Conservation (phyloP, 2,888 invertebrate species). For the Conus canariensis region DNA sequence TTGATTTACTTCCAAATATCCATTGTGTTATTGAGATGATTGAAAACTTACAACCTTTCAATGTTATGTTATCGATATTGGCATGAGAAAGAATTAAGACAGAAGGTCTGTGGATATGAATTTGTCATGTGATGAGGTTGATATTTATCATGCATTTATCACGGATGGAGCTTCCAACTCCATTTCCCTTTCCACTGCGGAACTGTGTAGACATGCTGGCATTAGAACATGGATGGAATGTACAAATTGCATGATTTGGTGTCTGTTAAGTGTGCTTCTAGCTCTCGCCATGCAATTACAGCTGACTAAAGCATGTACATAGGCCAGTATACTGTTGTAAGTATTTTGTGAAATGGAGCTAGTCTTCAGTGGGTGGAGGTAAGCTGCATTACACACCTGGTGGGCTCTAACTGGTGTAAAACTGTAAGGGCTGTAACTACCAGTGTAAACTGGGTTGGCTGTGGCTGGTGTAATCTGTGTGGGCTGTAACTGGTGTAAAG, state of each 20-base stretch:
- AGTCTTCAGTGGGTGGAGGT: not conserved
- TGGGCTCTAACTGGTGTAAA: too few relatives aligned
- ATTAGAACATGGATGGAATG: too few relatives aligned
- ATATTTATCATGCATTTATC: too few relatives aligned
- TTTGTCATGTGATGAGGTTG: not conserved
- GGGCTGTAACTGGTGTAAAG: not conserved
- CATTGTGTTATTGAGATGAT: not conserved
- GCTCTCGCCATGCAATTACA: not conserved
- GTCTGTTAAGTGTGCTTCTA: too few relatives aligned
- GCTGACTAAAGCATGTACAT: conserved; percentile 3
- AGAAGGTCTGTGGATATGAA: not conserved
- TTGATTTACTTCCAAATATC: conserved; percentile 11
- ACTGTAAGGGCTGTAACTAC: too few relatives aligned
- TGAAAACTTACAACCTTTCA: not conserved
- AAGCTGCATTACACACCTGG: not conserved
- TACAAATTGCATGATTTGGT: too few relatives aligned
- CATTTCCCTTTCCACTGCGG: not conserved
- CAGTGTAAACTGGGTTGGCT: not conserved
- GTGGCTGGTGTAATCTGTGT: not conserved
- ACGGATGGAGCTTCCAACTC: not conserved
- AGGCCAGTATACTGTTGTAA: not conserved
- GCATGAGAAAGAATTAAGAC: not conserved
- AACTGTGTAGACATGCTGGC: too few relatives aligned
- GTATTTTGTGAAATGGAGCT: not conserved
- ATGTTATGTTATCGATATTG: not conserved